Conservation (phyloP, 2,888 invertebrate species). For the Drosophila nigritarsus region DNA sequence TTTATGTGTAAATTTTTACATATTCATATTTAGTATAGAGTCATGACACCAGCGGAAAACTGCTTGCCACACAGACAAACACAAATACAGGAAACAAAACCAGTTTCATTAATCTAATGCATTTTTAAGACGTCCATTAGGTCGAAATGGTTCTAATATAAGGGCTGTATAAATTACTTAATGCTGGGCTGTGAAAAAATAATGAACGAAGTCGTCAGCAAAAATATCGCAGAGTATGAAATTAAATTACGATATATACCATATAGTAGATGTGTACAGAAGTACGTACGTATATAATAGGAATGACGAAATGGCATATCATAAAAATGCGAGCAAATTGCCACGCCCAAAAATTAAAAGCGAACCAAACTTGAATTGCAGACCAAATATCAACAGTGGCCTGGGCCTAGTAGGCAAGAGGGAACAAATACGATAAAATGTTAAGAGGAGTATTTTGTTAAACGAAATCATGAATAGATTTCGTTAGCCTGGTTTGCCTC, state of each 20-base stretch:
- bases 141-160: constrained; percentile 58
- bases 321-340: constrained; percentile 67
- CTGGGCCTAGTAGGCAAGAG: constrained; percentile 51
- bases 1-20: background rate
- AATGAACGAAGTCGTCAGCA: constrained; percentile 47
- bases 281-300: constrained; percentile 18
- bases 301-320: constrained; percentile 67
- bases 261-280: constrained; percentile 1
- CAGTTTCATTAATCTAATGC: constrained; percentile 70
- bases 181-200: constrained; percentile 48
- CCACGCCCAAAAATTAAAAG: constrained; percentile 73
- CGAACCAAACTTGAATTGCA: constrained; percentile 32
- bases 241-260: constrained; percentile 58
- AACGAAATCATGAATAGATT: constrained; percentile 78
- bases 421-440: constrained; percentile 63
- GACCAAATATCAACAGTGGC: constrained; percentile 50
- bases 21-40: constrained; percentile 4
- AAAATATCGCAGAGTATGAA: constrained; percentile 48
- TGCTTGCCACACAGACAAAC: background rate
- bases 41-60: constrained; percentile 6
- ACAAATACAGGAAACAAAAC: constrained; percentile 29
- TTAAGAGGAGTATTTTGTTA: constrained; percentile 56
- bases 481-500: constrained; percentile 34
- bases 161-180: constrained; percentile 60
- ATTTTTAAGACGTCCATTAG: constrained; percentile 60